Evolutionary conservation across 2,113 vertebrate species (phyloP), one percentile per base, ranked within the genome.

Genomic region (Raphicerus campestris): DNA sequence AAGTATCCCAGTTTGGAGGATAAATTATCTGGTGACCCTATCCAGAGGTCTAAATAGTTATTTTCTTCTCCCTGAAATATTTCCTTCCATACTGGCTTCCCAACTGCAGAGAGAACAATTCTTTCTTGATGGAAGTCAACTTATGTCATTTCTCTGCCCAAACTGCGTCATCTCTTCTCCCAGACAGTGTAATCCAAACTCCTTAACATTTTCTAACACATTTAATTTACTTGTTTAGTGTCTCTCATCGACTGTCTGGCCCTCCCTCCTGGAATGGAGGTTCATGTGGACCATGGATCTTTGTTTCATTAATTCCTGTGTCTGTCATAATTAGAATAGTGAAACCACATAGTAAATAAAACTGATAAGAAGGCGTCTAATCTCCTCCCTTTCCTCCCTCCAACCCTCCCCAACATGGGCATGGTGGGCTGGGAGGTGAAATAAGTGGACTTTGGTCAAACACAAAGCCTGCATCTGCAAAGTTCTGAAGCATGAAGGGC

Each of bases 241-340:
- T 73, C 28, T 91, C 5, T 39, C 45, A 5, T 20, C 63, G 39
- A 55, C 17, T 75, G 20, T 85, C 77, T 45, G 20, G 83, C 9
- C 20, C 3, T 10, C 6, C 10, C 24, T 20, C 6, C 28, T 35
- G 42, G 58, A 87, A 10, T 32, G 19, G 28, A 78, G 28, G 15
- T 83, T 30, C 1, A 0, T 8, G 32, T 75, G 55, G 45, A 6
- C 15, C 26, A 17, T 42, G 0, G 10, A 30, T 78, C n/a, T 63
- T 83, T 20, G 26, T 49, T 78, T 88, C 87, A 26, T 24, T 51
- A 28, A n/a, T 87, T 24, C 5, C 20, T 92, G 5, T 35, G 7
- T 35, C 0, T 1, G 28, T 2, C 22, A 3, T 80, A 66, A 45
- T 78, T 84, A 93, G 32, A 92, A 45, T 20, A 78, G 13, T 78